Evolutionary conservation across 2,888 invertebrate species (phyloP), one percentile per base, ranked within the genome.

Genomic region (Chymomyza caudatula): DNA sequence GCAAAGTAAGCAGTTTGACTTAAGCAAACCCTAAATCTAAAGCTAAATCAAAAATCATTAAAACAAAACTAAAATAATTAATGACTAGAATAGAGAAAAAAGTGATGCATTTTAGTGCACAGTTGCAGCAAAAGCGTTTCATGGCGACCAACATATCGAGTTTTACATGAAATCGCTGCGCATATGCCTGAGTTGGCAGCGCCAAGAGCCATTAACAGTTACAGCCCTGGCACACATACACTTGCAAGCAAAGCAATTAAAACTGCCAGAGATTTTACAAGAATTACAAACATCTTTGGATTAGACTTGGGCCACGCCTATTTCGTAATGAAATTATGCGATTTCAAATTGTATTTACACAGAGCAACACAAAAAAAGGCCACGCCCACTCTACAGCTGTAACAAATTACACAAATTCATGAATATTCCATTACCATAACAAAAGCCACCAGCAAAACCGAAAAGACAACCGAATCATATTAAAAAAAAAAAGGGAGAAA

Each of bases 391-490:
- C n/a, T 22, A 11, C 19, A 17, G 17, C 54, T 51, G 56, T 44
- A 53, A 54, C 53, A 67, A 73, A 71, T 55, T 66, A 52, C 53
- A 17, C 51, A 20, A 60, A 63, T 71, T 77, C 80, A 85, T 85
- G 78, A 75, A 75, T 85, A 85, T 80, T 80, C 69, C 44, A 85
- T 80, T 75, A 60, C 57, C 73, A 70, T 73, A 64, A 75, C 70
- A 74, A 69, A 51, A 71, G 63, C 29, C 2, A 37, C 2, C 55
- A 42, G 44, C 20, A 42, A 17, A n/a, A 25, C 2, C 51, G 11
- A 51, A 20, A 17, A 6, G 51, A 51, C 69, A 47, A 47, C 44
- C 44, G n/a, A 17, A n/a, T 5, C n/a, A 68, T 51, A 68, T 59
- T 53, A 67, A 65, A 61, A 70, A 17, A 47, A 47, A 47, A 15